Percentiles rank a stretch among this genome's conserved stretches.
These are phyloP conservation scores for Tapirus terrestris DNA, from an alignment of 2,113 vertebrate species.

Conservation along the genomic window DNA sequence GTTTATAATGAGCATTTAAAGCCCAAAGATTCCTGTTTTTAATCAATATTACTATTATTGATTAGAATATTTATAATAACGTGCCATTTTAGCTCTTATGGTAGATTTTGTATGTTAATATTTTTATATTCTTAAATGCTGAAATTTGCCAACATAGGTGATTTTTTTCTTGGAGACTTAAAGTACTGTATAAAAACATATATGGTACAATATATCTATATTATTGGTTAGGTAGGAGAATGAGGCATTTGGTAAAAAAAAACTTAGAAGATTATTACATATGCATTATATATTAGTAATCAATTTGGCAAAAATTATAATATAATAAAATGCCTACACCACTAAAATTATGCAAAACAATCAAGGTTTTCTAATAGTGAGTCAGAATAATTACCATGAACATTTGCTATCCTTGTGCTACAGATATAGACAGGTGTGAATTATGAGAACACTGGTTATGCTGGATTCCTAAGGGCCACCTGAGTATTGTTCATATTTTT, in stretches of 20 bases:
- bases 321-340: neutral
- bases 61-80: conserved; percentile 6
- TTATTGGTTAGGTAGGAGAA: neutral
- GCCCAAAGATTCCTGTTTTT: neutral
- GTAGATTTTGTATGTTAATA: neutral
- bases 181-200: neutral
- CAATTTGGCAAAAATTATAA: conserved; percentile 11
- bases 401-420: conserved; percentile 5
- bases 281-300: conserved; percentile 23
- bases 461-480: neutral
- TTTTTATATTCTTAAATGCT: conserved; percentile 25
- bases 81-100: neutral
- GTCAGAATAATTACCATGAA: conserved; percentile 22
- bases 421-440: neutral
- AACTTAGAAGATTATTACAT: conserved; percentile 19
- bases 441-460: neutral
- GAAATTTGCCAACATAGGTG: neutral
- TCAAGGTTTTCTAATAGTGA: conserved; percentile 20
- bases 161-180: neutral
- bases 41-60: neutral
- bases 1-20: conserved; percentile 10
- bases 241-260: conserved; percentile 4
- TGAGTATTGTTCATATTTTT: neutral
- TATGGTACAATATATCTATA: neutral
- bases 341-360: conserved; percentile 18